Evolutionary conservation across 2,113 vertebrate species (phyloP).

Genomic region (Hypanus sabinus): DNA sequence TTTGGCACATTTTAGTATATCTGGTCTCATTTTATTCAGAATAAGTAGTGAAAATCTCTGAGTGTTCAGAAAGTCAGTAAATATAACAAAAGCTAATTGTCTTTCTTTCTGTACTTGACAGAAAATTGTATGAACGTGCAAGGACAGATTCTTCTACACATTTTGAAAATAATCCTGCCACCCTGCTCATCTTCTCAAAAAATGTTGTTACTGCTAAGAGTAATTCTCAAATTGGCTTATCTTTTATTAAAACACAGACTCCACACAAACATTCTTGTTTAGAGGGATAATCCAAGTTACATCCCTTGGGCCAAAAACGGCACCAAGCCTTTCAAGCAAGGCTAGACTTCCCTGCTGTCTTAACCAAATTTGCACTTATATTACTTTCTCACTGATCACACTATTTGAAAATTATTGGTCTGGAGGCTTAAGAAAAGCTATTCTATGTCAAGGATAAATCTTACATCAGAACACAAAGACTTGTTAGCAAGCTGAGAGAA

Average conservation of each 20-base stretch:
- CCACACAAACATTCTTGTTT: background rate
- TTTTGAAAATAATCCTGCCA: background rate
- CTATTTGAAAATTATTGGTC: too few relatives aligned
- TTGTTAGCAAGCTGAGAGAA: background rate
- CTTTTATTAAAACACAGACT: conserved; percentile 21
- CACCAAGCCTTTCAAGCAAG: background rate
- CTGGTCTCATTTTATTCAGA: background rate
- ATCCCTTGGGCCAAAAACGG: background rate
- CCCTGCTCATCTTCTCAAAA: background rate
- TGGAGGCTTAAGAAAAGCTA: background rate
- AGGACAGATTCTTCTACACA: background rate
- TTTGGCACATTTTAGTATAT: background rate
- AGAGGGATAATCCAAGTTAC: background rate
- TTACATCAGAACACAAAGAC: background rate
- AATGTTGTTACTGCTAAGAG: background rate
- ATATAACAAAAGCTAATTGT: background rate
- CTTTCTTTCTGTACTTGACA: background rate
- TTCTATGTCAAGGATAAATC: background rate
- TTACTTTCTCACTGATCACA: background rate
- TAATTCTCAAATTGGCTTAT: background rate
- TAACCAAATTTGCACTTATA: conserved; percentile 5
- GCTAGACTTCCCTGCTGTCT: background rate
- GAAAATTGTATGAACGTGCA: background rate
- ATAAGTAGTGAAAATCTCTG: background rate
- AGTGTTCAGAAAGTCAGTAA: background rate